These are phyloP conservation scores for Euglossa dilemma DNA, from an alignment of 1,140 invertebrate genomes.

Conservation along the genomic window DNA sequence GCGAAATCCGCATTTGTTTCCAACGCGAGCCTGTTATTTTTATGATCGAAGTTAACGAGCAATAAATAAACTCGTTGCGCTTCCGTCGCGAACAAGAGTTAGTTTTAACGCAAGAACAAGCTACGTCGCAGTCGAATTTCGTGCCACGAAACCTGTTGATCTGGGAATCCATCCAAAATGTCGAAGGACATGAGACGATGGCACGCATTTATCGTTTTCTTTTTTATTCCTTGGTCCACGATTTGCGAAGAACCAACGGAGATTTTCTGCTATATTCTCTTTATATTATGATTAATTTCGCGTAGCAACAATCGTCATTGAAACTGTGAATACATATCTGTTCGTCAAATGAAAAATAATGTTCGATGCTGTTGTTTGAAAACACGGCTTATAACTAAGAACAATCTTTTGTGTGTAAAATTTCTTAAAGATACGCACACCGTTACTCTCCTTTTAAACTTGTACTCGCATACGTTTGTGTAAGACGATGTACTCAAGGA, in stretches of 20 bases:
- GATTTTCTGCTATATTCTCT: too few relatives aligned
- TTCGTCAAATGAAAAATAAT: background rate
- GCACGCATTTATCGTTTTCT: background rate
- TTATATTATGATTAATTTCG: too few relatives aligned
- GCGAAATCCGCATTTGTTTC: background rate
- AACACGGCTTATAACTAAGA: too few relatives aligned
- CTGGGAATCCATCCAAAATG: constrained; percentile 42
- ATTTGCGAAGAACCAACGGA: too few relatives aligned
- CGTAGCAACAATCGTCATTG: too few relatives aligned
- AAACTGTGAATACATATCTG: too few relatives aligned
- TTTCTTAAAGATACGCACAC: background rate
- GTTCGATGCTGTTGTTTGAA: too few relatives aligned
- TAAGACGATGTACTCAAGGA: background rate
- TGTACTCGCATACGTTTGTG: background rate
- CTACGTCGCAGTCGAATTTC: constrained; percentile 14
- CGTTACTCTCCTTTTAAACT: background rate
- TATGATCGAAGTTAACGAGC: background rate
- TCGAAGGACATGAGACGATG: constrained; percentile 36
- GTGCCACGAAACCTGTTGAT: constrained; percentile 56
- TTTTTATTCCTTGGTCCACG: background rate
- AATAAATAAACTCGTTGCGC: constrained; percentile 1
- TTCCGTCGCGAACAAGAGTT: background rate
- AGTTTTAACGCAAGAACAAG: constrained; percentile 1
- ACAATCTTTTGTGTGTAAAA: too few relatives aligned
- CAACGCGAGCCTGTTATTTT: background rate